Conservation (phyloP, 2,113 vertebrate species). For the Calypte anna region DNA sequence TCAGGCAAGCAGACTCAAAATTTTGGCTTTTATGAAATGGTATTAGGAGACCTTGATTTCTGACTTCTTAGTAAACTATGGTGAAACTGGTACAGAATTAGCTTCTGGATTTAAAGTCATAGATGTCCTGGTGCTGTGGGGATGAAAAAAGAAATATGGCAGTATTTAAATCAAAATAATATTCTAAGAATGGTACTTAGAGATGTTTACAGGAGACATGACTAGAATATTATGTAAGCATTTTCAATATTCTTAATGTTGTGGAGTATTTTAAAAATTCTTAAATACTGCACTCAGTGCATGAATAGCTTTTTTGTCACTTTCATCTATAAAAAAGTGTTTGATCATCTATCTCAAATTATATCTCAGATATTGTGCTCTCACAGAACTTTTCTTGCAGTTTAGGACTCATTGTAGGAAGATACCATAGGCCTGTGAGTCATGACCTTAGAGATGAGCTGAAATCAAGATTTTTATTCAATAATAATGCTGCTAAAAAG, state of each 20-base stretch:
- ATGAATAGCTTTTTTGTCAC: not conserved
- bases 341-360: not conserved
- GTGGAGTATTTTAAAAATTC: not conserved
- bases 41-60: not conserved
- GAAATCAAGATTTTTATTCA: not conserved
- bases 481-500: not conserved
- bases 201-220: not conserved
- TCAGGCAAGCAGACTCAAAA: not conserved
- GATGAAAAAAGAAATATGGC: not conserved
- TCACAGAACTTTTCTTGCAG: not conserved
- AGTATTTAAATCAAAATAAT: not conserved
- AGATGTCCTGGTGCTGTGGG: not conserved
- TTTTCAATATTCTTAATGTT: not conserved
- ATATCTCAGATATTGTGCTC: rapidly evolving
- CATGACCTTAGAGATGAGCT: not conserved
- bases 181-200: not conserved
- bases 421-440: rapidly evolving
- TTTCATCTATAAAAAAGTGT: not conserved
- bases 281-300: not conserved
- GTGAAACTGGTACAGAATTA: not conserved
- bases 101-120: not conserved
- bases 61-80: not conserved
- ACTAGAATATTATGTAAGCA: not conserved
- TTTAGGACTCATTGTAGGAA: not conserved
- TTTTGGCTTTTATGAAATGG: not conserved